These are phyloP conservation scores for Mirounga angustirostris DNA, from an alignment of 2,113 vertebrate species.

Conservation along the genomic window DNA sequence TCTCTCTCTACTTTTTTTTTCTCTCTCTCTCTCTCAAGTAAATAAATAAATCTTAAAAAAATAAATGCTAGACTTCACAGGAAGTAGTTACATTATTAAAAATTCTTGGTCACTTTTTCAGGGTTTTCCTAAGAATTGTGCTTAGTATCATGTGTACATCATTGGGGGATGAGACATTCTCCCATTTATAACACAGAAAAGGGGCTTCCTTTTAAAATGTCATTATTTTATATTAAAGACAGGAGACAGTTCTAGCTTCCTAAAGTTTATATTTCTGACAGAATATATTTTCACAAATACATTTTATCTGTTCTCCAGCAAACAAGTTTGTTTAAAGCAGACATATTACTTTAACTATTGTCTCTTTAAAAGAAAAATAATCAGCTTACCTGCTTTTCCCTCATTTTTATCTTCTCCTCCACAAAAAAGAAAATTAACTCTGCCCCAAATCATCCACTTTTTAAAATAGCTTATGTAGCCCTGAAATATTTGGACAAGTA, in stretches of 20 bases:
- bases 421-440: slow-evolving; percentile 35
- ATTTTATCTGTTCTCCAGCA: background rate
- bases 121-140: slow-evolving; percentile 1
- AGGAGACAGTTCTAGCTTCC: background rate
- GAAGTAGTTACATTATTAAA: background rate
- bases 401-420: background rate
- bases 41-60: background rate
- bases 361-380: slow-evolving; percentile 44
- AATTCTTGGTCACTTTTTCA: background rate
- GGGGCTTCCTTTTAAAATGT: slow-evolving; percentile 22
- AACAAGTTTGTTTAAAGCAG: slow-evolving; percentile 24
- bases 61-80: background rate
- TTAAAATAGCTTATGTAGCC: slow-evolving; percentile 41
- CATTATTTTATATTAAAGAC: slow-evolving; percentile 32
- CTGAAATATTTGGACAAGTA: slow-evolving; percentile 36
- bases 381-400: background rate
- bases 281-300: background rate
- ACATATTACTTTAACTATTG: background rate
- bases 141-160: background rate
- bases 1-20: background rate
- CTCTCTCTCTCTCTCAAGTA: background rate
- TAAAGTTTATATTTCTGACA: background rate
- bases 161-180: background rate
- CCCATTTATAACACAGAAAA: background rate
- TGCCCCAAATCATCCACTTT: slow-evolving; percentile 58